Evolutionary conservation across 2,797 vertebrate species (phyloP).

Genomic region (Channallabes apus): DNA sequence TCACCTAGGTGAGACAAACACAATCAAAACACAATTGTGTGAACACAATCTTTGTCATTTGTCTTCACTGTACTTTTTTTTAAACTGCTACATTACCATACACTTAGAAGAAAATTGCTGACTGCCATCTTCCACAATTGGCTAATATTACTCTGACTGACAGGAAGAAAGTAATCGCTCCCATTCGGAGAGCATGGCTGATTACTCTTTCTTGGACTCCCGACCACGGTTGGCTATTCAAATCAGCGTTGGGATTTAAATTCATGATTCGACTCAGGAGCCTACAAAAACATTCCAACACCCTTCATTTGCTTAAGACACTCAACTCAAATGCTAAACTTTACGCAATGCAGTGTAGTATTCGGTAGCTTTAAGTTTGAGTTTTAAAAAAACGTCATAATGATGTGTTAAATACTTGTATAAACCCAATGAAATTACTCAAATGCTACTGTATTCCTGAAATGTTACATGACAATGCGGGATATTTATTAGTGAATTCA

Average conservation of each 20-base stretch:
- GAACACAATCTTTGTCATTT: no score
- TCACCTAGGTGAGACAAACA: no score
- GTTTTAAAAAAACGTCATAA: neutral
- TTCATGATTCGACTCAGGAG: neutral
- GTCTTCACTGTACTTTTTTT: neutral
- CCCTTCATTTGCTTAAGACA: slow-evolving; percentile 25
- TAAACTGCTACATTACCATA: slow-evolving; percentile 3
- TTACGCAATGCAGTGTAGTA: slow-evolving; percentile 1
- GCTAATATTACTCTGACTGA: neutral
- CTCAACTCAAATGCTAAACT: slow-evolving; percentile 7
- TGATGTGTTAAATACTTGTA: neutral
- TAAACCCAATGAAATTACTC: neutral
- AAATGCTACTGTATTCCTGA: neutral
- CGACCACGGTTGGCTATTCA: slow-evolving; percentile 3
- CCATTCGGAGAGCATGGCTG: neutral
- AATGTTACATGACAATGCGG: neutral
- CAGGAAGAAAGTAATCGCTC: neutral
- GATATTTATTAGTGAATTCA: neutral
- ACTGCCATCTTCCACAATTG: neutral
- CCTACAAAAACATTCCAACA: slow-evolving; percentile 5
- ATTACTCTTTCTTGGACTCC: slow-evolving; percentile 9
- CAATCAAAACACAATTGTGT: no score
- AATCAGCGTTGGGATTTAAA: neutral
- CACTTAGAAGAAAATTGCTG: neutral
- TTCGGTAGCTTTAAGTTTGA: neutral